Evolutionary conservation across 2,113 vertebrate genomes (phyloP).

Genomic region (Ancistrus triradiatus): DNA sequence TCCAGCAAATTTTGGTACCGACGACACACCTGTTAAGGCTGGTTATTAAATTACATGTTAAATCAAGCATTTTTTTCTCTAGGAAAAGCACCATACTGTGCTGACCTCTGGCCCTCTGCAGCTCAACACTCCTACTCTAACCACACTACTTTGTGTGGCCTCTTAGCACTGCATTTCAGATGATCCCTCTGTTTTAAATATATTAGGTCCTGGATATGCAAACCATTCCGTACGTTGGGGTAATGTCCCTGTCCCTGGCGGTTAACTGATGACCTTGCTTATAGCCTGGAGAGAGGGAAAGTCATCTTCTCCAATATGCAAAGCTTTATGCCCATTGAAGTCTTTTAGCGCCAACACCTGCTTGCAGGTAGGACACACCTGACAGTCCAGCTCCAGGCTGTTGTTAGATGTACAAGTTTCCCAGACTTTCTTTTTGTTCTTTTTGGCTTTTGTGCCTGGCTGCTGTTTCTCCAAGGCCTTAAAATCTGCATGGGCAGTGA

Average conservation of each 20-base stretch:
- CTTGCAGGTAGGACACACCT: constrained; percentile 84
- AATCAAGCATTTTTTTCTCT: too few species aligned
- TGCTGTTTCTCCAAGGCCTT: constrained; percentile 69
- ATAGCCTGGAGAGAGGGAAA: constrained; percentile 93
- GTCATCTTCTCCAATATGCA: constrained; percentile 82
- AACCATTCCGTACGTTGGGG: constrained; percentile 8
- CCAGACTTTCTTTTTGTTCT: constrained; percentile 84
- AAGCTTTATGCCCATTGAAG: constrained; percentile 80
- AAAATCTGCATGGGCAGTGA: constrained; percentile 82
- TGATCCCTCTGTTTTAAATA: neutral
- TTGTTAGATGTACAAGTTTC: constrained; percentile 60
- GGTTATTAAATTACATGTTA: neutral
- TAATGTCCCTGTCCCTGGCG: constrained; percentile 7
- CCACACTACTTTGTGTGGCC: neutral
- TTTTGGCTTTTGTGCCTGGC: constrained; percentile 69
- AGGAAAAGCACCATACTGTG: too few species aligned
- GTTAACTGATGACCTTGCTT: constrained; percentile 89
- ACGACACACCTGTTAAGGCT: neutral
- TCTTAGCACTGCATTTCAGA: neutral
- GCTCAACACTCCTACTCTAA: neutral
- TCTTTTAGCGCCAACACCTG: constrained; percentile 89
- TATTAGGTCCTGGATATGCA: constrained; percentile 2
- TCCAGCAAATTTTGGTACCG: too few species aligned
- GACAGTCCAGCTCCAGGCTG: constrained; percentile 80
- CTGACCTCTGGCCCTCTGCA: too few species aligned